Evolutionary conservation across 2,888 invertebrate species (phyloP).

Genomic region (Polyommatus iphigenia): DNA sequence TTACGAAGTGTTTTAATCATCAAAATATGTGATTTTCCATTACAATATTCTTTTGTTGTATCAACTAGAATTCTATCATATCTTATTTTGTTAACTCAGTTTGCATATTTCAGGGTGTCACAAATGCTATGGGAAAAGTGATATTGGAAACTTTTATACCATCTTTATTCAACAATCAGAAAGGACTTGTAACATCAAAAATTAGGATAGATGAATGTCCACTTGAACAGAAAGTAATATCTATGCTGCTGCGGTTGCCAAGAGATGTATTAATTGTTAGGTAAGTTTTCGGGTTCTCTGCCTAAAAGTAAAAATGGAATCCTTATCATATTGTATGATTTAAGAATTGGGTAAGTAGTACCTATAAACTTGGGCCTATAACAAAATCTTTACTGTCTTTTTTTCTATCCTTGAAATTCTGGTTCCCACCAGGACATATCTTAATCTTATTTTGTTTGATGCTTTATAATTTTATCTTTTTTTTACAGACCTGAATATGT

Average conservation of each 20-base stretch:
- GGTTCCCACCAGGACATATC: too few species aligned
- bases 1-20: neutral
- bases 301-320: neutral
- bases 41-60: neutral
- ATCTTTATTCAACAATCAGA: slow-evolving; percentile 47
- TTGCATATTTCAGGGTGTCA: slow-evolving; percentile 24
- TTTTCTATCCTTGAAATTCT: neutral
- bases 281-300: slow-evolving; percentile 26
- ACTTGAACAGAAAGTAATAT: slow-evolving; percentile 47
- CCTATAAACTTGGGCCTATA: neutral
- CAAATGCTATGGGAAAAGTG: slow-evolving; percentile 35
- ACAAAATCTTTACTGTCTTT: neutral
- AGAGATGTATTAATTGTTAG: slow-evolving; percentile 29
- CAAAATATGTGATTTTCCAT: neutral
- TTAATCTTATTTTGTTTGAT: neutral
- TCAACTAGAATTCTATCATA: slow-evolving; percentile 35
- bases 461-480: slow-evolving; percentile 3
- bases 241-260: slow-evolving; percentile 35
- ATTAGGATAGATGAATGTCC: slow-evolving; percentile 43
- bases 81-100: neutral
- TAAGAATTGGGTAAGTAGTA: too few species aligned
- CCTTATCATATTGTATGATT: too few species aligned
- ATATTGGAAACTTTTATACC: slow-evolving; percentile 45
- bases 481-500: slow-evolving; percentile 49
- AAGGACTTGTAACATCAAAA: slow-evolving; percentile 46